Conservation (phyloP, 2,888 invertebrate species). For the Dynastes maya region DNA sequence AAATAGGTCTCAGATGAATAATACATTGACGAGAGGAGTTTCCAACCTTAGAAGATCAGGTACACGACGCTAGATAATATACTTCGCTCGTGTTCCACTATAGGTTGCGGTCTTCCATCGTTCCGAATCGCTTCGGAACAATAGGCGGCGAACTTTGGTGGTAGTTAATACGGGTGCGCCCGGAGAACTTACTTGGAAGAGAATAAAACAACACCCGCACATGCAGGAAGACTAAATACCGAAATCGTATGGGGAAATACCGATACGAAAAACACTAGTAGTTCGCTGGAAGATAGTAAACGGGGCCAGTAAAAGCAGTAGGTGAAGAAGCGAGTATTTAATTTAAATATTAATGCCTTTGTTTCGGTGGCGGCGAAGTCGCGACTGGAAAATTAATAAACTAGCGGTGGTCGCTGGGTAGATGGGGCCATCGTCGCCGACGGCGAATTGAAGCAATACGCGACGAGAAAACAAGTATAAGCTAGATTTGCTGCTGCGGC, state of each 20-base stretch:
- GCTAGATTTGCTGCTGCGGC: not conserved
- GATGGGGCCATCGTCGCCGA: not conserved
- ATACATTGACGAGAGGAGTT: conserved; percentile 25
- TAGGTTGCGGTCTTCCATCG: not conserved
- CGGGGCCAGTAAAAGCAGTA: not conserved
- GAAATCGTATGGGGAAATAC: not conserved
- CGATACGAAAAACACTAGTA: not conserved
- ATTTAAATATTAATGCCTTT: conserved; percentile 51
- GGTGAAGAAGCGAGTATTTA: conserved; percentile 38
- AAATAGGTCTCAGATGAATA: conserved; percentile 28
- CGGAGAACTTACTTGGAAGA: conserved; percentile 40
- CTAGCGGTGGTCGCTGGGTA: conserved; percentile 31
- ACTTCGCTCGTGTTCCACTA: too few relatives aligned
- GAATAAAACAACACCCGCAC: conserved; percentile 43
- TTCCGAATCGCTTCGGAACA: conserved; percentile 42
- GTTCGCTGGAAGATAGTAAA: conserved; percentile 10
- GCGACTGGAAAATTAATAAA: conserved; percentile 46
- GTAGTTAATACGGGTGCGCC: conserved; percentile 44
- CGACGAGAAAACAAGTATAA: conserved; percentile 17
- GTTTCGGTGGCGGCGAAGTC: conserved; percentile 29
- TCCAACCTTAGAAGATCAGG: not conserved
- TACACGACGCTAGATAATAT: too few relatives aligned
- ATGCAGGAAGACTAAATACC: not conserved
- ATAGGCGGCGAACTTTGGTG: conserved; percentile 51
- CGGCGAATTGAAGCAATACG: conserved; percentile 23